phyloP scores from a whole-genome alignment of 2,113 vertebrate genomes.

The Sphaerodactylus townsendi region DNA sequence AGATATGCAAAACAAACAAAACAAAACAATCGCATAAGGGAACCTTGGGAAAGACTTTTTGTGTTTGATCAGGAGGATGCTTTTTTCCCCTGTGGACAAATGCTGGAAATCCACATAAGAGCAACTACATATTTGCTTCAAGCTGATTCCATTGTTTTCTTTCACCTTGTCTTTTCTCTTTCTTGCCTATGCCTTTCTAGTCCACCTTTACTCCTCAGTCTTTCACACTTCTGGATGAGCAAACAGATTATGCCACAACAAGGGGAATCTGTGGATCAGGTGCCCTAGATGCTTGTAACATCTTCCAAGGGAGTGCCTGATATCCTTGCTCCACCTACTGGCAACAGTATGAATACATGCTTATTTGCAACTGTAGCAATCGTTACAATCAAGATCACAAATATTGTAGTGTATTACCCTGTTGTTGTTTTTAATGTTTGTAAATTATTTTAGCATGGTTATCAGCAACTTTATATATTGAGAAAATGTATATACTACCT shows the following conservation, averaged over 20 bases:
- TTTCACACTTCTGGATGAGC: background rate
- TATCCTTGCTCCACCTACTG: constrained; percentile 33
- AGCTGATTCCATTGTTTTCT: background rate
- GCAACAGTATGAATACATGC: background rate
- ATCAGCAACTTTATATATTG: too few species aligned
- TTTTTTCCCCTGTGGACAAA: background rate
- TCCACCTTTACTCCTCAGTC: background rate
- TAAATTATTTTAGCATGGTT: too few species aligned
- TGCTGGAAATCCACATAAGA: background rate
- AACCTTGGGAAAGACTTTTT: background rate
- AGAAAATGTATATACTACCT: too few species aligned
- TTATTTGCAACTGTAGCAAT: background rate
- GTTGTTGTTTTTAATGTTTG: too few species aligned
- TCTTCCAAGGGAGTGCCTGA: background rate
- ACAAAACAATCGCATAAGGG: background rate
- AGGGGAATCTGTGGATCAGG: background rate
- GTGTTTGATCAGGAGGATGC: background rate
- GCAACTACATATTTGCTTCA: background rate
- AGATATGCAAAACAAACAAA: background rate
- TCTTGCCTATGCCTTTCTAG: background rate
- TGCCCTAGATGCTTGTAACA: background rate
- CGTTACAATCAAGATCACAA: too few species aligned
- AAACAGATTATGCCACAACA: constrained; percentile 5
- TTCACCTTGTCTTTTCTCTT: background rate
- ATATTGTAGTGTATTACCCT: too few species aligned